These are phyloP conservation scores for Nemotelus pantherinus DNA, from an alignment of 2,888 invertebrate genomes.

Conservation along the genomic window DNA sequence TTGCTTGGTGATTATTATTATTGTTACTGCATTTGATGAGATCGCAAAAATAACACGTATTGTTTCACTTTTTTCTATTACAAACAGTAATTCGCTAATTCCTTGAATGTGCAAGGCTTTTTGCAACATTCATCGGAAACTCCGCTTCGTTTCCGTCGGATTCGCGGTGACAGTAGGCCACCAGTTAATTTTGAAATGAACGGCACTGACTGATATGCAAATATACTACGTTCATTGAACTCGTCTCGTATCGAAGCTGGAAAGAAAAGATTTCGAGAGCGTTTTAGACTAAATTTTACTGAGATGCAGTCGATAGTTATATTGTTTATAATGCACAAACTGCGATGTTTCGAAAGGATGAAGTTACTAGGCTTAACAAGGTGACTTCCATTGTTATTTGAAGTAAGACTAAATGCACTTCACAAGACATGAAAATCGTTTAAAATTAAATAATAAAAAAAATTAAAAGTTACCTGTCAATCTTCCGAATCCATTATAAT, in stretches of 20 bases:
- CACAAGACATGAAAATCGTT: background rate
- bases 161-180: constrained; percentile 16
- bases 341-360: background rate
- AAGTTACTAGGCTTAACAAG: too few species aligned
- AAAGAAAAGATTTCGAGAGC: background rate
- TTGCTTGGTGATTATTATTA: background rate
- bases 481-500: constrained; percentile 31
- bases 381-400: background rate
- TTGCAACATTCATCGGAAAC: constrained; percentile 41
- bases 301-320: too few species aligned
- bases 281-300: too few species aligned
- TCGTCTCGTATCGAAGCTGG: background rate
- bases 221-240: background rate
- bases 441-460: background rate
- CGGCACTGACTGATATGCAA: constrained; percentile 16
- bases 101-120: constrained; percentile 37
- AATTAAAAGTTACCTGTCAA: constrained; percentile 7
- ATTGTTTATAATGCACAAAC: background rate
- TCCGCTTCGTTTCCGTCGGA: constrained; percentile 26
- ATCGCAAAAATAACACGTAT: background rate
- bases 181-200: constrained; percentile 33
- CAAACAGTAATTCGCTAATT: constrained; percentile 29
- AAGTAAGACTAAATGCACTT: background rate
- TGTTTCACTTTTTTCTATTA: background rate
- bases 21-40: background rate